phyloP scores from a whole-genome alignment of 1,140 invertebrate genomes.

The Drosophila ironensis region DNA sequence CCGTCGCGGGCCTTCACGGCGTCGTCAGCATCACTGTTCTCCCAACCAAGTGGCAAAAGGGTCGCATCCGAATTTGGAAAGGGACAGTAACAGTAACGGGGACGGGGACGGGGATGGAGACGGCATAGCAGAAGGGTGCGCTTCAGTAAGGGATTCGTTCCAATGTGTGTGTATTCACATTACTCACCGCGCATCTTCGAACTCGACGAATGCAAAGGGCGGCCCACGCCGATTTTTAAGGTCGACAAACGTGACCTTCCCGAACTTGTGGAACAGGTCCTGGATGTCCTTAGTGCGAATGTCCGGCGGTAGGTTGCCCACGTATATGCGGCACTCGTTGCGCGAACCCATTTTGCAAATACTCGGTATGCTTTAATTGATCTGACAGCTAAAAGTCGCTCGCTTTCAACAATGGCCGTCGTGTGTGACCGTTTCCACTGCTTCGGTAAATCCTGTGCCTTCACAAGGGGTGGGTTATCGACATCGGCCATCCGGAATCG shows the following conservation, averaged over 20 bases:
- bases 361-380: too few species aligned
- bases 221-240: conserved; percentile 98
- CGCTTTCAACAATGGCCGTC: too few species aligned
- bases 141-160: conserved; percentile 9
- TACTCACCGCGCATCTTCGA: conserved; percentile 96
- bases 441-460: too few species aligned
- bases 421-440: too few species aligned
- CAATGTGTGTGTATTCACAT: conserved; percentile 28
- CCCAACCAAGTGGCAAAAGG: not conserved
- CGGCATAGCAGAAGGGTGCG: not conserved
- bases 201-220: conserved; percentile 99
- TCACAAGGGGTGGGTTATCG: too few species aligned
- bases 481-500: too few species aligned
- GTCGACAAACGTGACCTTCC: conserved; percentile 99
- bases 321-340: conserved; percentile 97
- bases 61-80: too few species aligned
- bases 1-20: conserved; percentile 98
- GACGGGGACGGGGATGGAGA: too few species aligned
- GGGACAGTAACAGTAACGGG: too few species aligned
- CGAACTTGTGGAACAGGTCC: conserved; percentile 99
- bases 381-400: too few species aligned
- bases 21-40: conserved; percentile 96
- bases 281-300: conserved; percentile 99
- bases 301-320: conserved; percentile 99
- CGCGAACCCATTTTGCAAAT: conserved; percentile 79